Percentiles rank a stretch among this genome's conserved stretches.
These are phyloP conservation scores for Yponomeuta cagnagella DNA, from an alignment of 2,888 invertebrate species.

Conservation along the genomic window DNA sequence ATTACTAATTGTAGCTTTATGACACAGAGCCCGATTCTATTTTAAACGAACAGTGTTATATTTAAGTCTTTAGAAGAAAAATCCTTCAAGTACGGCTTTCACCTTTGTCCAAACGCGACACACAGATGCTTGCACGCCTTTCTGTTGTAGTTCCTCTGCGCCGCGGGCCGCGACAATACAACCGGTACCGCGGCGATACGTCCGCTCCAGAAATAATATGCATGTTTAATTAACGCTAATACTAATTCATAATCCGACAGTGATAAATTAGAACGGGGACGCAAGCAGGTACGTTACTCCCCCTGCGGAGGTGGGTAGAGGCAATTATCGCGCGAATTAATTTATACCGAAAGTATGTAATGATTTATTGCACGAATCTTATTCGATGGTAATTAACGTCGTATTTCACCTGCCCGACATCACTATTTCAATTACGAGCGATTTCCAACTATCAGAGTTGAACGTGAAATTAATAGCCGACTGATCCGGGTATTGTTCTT, in stretches of 20 bases:
- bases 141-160: not conserved
- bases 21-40: too few relatives aligned
- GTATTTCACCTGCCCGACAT: constrained; percentile 46
- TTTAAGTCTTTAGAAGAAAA: too few relatives aligned
- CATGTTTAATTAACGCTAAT: constrained; percentile 70
- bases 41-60: too few relatives aligned
- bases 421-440: constrained; percentile 39
- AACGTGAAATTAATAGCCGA: constrained; percentile 49
- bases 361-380: constrained; percentile 63
- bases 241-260: constrained; percentile 74
- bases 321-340: constrained; percentile 74
- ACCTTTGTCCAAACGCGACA: too few relatives aligned
- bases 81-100: too few relatives aligned
- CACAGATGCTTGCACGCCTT: not conserved
- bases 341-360: constrained; percentile 60
- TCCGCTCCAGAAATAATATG: constrained; percentile 62
- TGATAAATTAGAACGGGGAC: constrained; percentile 67
- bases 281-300: constrained; percentile 54
- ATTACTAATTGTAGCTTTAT: too few relatives aligned
- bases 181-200: constrained; percentile 25
- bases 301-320: not conserved
- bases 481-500: constrained; percentile 51
- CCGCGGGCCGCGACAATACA: constrained; percentile 27
- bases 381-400: constrained; percentile 51
- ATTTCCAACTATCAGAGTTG: constrained; percentile 29